Base-by-base conservation (phyloP, 1,140 invertebrate genomes). In the Leptinotarsa undecemlineata region DNA sequence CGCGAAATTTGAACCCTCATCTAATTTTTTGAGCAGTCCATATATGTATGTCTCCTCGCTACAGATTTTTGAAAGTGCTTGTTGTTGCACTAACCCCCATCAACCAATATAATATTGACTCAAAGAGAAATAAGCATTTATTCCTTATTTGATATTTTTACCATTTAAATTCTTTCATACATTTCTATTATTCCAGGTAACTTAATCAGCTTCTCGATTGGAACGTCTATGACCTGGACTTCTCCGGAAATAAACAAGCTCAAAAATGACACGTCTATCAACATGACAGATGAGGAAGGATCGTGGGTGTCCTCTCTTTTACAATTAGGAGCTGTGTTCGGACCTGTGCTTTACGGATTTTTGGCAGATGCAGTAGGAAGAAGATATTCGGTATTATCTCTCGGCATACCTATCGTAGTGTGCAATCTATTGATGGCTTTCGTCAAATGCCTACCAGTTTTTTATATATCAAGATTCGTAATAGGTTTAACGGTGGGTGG, bases 361-460 rank as follows among this genome's bases (percentile, higher is more conserved):
- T 62, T 84, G 0, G 73, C 85, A 14, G 85, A 88, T 62, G 80
- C 80, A 11, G 81, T 87, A 33, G 87, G 88, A 3, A 79, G 88
- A 74, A 88, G 87, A 72, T 80, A 80, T 15, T 84, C 86, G 4
- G 75, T 88, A 1, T 77, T 87, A 14, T 78, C 89, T 2, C 87
- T 90, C 1, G 72, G 74, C 5, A 15, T 80, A 14, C 81, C 81
- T 3, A 76, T 77, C 26, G 17, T 73, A 6, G 20, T 80, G 2
- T 71, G 76, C 19, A 80, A 71, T 15, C 20, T 81, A 3, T 61
- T 79, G 13, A 23, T 75, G n/a, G 76, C 80, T 0, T 80, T 82
- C 77, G 71, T 94, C 93, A 0, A 96, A 82, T 92, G 33, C 92
- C 13, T 94, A 94, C 0, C 90, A 90, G 64, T 94, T 88, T 74